Evolutionary conservation across 2,797 vertebrate genomes (phyloP), one percentile per base, ranked within the genome.

Genomic region (Spea hammondii): DNA sequence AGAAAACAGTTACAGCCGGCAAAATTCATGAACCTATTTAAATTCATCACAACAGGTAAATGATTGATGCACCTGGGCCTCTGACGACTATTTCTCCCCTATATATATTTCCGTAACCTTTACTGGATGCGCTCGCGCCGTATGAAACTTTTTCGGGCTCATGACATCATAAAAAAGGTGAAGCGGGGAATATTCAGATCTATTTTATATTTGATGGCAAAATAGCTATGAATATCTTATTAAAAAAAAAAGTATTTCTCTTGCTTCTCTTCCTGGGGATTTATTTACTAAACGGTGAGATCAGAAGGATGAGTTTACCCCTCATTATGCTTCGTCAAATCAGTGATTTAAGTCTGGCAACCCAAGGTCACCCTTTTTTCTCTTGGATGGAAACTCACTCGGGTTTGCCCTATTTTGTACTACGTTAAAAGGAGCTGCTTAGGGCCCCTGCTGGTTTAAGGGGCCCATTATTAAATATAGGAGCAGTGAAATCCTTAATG

Each of bases 11-110:
- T 65, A 71, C 60, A 65, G 65, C 50, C 12, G 78, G 73, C 14
- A 49, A 70, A 79, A 74, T 79, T 74, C 72, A 74, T 79, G 71
- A 79, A 79, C 65, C 66, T 44, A 79, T 79, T 74, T 74, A 79
- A 69, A 79, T 79, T 67, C 78, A 70, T 55, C 72, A 64, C 65
- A 74, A 79, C 72, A 74, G 78, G 79, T 80, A 68, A 71, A 55
- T 76, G 68, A 72, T 72, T 59, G 48, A 65, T 66, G 11, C 2
- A 49, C 17, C 66, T 60, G 79, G 78, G 76, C 67, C 3, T 76
- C 4, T 1, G 47, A 17, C n/a, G 47, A 69, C 13, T 47, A 10
- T 50, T 71, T 11, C 17, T 50, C 51, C 2, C 1, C 73, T 32
- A 32, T 51, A 7, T 50, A 68, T 17, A 79, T 75, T 69, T 70